These are phyloP conservation scores for Stigmatopora argus DNA, from an alignment of 2,113 vertebrate species.

Conservation along the genomic window DNA sequence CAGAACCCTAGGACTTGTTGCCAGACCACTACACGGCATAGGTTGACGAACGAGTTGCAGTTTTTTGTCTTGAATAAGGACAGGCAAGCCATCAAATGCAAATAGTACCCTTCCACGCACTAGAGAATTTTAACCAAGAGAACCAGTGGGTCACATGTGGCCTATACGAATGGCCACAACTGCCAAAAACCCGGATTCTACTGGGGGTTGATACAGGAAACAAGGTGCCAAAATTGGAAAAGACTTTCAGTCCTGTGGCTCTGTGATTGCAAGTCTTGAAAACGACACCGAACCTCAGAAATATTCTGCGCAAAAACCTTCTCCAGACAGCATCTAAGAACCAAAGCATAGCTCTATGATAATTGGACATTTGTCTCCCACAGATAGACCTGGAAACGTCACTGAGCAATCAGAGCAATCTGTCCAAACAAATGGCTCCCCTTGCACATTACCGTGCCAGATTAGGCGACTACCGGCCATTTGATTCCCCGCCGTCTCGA, in stretches of 20 bases:
- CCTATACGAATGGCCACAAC: neutral
- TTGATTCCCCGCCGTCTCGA: slow-evolving; percentile 52
- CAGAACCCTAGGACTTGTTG: neutral
- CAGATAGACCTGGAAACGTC: slow-evolving; percentile 26
- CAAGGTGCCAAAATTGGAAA: neutral
- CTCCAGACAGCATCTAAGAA: neutral
- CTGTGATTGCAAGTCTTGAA: neutral
- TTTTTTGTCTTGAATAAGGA: neutral
- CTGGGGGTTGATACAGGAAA: neutral
- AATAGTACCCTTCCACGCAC: neutral
- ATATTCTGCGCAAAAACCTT: neutral
- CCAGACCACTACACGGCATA: neutral
- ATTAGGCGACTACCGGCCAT: slow-evolving; percentile 58
- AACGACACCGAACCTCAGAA: neutral
- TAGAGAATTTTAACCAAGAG: neutral
- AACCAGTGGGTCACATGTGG: neutral
- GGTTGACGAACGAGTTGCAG: neutral
- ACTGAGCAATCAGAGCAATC: slow-evolving; percentile 52
- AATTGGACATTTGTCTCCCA: slow-evolving; percentile 39
- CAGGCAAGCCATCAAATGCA: neutral
- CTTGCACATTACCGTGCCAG: slow-evolving; percentile 40
- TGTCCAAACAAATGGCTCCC: slow-evolving; percentile 61
- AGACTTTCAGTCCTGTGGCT: neutral
- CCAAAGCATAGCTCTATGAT: slow-evolving; percentile 25
- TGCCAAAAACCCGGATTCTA: too few species aligned